A percentile compares a stretch with the other conserved stretches of the same genome.
These are phyloP conservation scores for Scelioninae gen. 1 DNA, from an alignment of 2,888 invertebrate genomes.

Conservation along the genomic window DNA sequence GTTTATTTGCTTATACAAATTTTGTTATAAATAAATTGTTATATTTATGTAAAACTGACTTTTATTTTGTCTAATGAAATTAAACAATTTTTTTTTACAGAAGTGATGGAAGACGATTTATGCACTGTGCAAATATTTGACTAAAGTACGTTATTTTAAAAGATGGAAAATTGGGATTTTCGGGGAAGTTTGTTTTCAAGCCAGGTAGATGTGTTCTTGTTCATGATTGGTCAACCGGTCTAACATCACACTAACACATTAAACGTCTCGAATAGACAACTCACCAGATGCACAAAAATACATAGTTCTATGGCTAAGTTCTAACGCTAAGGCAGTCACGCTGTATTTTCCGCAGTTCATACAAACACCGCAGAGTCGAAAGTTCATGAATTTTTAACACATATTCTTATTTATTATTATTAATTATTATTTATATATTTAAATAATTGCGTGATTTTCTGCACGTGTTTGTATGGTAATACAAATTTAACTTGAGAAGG, in stretches of 20 bases:
- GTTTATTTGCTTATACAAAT: too few relatives aligned
- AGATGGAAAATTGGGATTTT: conserved; percentile 40
- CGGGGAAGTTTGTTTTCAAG: conserved; percentile 50
- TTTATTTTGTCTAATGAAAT: too few relatives aligned
- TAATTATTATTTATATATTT: too few relatives aligned
- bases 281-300: conserved; percentile 60
- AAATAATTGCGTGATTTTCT: too few relatives aligned
- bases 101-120: background rate
- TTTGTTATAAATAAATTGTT: too few relatives aligned
- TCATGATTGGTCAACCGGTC: conserved; percentile 41
- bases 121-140: conserved; percentile 34
- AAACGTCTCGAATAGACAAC: conserved; percentile 26
- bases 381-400: background rate
- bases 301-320: conserved; percentile 32
- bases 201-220: conserved; percentile 50
- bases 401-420: background rate
- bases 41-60: too few relatives aligned
- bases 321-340: conserved; percentile 14
- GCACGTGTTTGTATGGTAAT: too few relatives aligned
- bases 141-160: background rate
- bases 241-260: conserved; percentile 44
- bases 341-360: conserved; percentile 52
- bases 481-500: too few relatives aligned
- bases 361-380: conserved; percentile 19
- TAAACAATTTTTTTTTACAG: too few relatives aligned